Evolutionary conservation across 2,113 vertebrate genomes (phyloP).

Genomic region (Rhinichthys klamathensis): DNA sequence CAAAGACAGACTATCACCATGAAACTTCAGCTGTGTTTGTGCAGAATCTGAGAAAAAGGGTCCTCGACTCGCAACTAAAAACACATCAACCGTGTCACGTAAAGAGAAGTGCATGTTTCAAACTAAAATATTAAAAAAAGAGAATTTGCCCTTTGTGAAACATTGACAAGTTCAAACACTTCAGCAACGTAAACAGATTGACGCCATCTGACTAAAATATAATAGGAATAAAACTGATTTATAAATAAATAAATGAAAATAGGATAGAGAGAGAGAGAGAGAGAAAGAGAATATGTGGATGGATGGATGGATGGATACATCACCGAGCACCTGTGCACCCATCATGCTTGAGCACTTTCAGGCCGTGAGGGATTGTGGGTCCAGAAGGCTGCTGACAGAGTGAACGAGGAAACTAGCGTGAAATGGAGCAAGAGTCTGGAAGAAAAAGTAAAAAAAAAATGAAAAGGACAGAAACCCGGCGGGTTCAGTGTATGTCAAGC

Average conservation of each 20-base stretch:
- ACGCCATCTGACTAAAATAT: background rate
- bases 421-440: slow-evolving; percentile 34
- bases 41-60: slow-evolving; percentile 11
- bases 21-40: background rate
- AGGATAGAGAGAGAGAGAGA: background rate
- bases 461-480: background rate
- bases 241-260: too few species aligned
- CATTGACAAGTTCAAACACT: background rate
- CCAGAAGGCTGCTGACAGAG: slow-evolving; percentile 17
- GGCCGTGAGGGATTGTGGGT: background rate
- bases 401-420: background rate
- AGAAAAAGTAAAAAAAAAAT: background rate
- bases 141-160: background rate
- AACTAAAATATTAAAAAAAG: background rate
- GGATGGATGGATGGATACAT: background rate
- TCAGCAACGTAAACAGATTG: too few species aligned
- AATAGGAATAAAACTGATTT: too few species aligned
- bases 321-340: background rate
- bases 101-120: background rate
- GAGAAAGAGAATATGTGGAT: background rate
- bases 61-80: background rate
- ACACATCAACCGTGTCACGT: background rate
- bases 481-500: background rate
- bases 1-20: slow-evolving; percentile 27
- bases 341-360: slow-evolving; percentile 12